Conservation (phyloP, 1,140 invertebrate genomes). For the Bombus picipes region DNA sequence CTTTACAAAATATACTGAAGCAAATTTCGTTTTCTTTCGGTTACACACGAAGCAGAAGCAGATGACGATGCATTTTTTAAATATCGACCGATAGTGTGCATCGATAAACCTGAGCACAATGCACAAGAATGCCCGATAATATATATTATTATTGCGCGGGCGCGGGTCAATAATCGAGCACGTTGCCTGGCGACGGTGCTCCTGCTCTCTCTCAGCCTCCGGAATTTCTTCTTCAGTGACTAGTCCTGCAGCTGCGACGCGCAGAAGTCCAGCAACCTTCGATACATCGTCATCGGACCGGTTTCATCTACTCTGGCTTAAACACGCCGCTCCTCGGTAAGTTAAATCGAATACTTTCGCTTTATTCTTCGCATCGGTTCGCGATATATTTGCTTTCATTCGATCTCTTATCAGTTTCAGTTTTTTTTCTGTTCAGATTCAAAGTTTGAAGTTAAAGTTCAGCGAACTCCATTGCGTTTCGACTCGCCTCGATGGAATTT, state of each 20-base stretch:
- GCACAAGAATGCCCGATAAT: slow-evolving; percentile 65
- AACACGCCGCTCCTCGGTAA: not conserved
- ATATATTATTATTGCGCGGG: slow-evolving; percentile 78
- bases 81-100: slow-evolving; percentile 16
- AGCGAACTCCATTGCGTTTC: not conserved
- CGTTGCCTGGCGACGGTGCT: slow-evolving; percentile 74
- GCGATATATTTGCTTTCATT: not conserved
- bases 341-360: not conserved
- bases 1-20: not conserved
- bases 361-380: not conserved
- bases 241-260: slow-evolving; percentile 54
- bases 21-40: not conserved
- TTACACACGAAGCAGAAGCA: not conserved
- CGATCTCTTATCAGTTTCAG: not conserved
- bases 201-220: slow-evolving; percentile 61
- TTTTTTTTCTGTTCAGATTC: not conserved
- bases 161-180: slow-evolving; percentile 79
- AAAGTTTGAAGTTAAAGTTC: not conserved
- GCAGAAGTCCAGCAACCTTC: slow-evolving; percentile 59
- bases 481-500: not conserved
- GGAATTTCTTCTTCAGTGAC: slow-evolving; percentile 48
- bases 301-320: slow-evolving; percentile 22
- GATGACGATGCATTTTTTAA: slow-evolving; percentile 9
- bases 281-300: slow-evolving; percentile 38
- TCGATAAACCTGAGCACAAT: slow-evolving; percentile 21